Evolutionary conservation across 2,113 vertebrate species (phyloP).

Genomic region (Motacilla alba): DNA sequence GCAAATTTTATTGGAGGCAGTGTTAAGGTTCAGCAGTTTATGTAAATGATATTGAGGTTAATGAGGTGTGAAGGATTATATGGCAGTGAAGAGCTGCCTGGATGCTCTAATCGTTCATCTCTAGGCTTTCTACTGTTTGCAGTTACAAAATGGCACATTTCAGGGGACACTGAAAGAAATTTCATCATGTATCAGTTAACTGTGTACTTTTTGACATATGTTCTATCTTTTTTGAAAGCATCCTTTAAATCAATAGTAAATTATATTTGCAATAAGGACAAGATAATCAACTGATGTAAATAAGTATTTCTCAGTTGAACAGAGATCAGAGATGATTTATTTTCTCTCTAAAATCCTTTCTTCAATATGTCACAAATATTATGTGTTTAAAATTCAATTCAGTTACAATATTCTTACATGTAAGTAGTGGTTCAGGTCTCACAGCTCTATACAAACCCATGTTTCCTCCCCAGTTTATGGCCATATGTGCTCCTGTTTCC

Average conservation of each 20-base stretch:
- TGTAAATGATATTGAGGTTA: constrained; percentile 14
- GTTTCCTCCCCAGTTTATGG: background rate
- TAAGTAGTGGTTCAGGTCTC: background rate
- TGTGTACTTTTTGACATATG: background rate
- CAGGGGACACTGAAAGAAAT: background rate
- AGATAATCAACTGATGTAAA: background rate
- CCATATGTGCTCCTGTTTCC: background rate
- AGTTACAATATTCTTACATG: background rate
- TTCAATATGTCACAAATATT: background rate
- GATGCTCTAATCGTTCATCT: background rate
- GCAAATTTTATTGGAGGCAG: background rate
- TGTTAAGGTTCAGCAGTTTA: background rate
- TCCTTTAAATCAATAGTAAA: background rate
- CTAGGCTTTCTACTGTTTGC: background rate
- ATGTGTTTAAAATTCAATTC: background rate
- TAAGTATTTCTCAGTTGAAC: background rate
- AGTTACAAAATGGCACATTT: background rate
- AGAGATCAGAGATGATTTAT: background rate
- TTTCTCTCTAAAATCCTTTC: background rate
- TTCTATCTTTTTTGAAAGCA: background rate
- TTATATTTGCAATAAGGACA: background rate
- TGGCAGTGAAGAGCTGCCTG: background rate
- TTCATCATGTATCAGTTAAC: background rate
- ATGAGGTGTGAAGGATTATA: constrained; percentile 6
- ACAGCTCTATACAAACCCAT: background rate